These are phyloP conservation scores for Synaphobranchus kaupii DNA, from an alignment of 2,797 vertebrate genomes.

Conservation along the genomic window DNA sequence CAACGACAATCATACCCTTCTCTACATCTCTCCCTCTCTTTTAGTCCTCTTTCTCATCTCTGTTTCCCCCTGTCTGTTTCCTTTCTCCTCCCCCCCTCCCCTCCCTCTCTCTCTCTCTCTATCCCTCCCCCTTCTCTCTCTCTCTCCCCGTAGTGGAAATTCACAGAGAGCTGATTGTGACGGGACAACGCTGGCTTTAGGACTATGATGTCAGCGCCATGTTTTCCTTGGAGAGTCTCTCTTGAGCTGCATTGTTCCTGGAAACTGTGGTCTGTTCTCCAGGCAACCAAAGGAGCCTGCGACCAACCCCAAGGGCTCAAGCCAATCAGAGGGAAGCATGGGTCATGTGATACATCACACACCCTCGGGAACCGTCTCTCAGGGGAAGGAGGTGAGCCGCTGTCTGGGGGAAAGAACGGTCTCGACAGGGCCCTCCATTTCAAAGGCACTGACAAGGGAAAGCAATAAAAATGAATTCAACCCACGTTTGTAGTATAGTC, in stretches of 20 bases:
- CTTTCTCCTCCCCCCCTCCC: too few species aligned
- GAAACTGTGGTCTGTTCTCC: conserved; percentile 77
- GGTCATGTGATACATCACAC: conserved; percentile 45
- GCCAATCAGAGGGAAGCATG: conserved; percentile 51
- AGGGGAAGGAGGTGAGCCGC: not conserved
- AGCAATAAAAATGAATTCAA: not conserved
- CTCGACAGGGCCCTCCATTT: not conserved
- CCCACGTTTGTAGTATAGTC: not conserved
- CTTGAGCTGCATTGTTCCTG: conserved; percentile 84
- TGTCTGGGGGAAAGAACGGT: not conserved
- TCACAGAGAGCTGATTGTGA: conserved; percentile 81
- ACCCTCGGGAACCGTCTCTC: conserved; percentile 8
- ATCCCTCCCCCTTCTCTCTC: conserved; percentile 58
- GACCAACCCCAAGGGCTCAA: conserved; percentile 63
- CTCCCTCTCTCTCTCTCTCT: not conserved
- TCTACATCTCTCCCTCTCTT: conserved; percentile 19
- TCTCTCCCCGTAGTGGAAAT: conserved; percentile 76
- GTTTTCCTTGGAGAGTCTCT: conserved; percentile 81
- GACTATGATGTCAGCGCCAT: conserved; percentile 83
- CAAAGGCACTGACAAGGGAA: not conserved
- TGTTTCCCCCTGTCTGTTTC: not conserved
- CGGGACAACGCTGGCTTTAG: conserved; percentile 79
- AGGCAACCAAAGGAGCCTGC: conserved; percentile 67
- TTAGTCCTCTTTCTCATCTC: conserved; percentile 17
- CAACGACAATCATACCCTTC: not conserved